Evolutionary conservation across 2,113 vertebrate genomes (phyloP).

Genomic region (Mohoua ochrocephala): DNA sequence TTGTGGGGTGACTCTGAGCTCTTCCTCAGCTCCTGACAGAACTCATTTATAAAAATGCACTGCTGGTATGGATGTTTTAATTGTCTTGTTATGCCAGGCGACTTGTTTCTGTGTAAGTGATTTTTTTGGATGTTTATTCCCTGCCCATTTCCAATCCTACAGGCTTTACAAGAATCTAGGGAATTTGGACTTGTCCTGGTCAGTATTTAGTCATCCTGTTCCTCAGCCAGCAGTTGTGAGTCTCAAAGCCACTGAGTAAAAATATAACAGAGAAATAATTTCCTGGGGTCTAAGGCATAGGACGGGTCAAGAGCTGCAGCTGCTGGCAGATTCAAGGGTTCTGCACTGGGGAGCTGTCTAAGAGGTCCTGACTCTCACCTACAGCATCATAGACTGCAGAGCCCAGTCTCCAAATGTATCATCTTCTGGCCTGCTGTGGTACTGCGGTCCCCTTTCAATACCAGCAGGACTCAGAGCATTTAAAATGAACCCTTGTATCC

Average conservation of each 20-base stretch:
- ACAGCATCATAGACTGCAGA: not conserved
- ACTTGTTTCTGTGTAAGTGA: not conserved
- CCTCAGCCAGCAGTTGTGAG: not conserved
- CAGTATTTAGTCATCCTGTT: not conserved
- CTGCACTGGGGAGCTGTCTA: not conserved
- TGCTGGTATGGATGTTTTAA: not conserved
- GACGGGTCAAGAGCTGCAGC: not conserved
- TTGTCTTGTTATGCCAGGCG: not conserved
- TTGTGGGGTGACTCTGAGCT: not conserved
- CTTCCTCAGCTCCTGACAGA: not conserved
- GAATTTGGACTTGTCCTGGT: not conserved
- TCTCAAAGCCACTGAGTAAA: not conserved
- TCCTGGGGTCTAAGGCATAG: not conserved
- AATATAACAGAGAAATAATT: not conserved
- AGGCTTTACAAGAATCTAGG: not conserved
- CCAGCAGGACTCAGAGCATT: not conserved
- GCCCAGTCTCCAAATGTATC: not conserved
- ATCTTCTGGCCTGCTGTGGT: not conserved
- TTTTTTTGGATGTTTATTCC: not conserved
- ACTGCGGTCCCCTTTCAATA: not conserved
- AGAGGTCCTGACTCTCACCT: not conserved
- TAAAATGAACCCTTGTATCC: slow-evolving; percentile 17
- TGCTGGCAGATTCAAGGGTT: not conserved
- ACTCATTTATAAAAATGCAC: not conserved
- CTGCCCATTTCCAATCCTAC: not conserved